Conservation (phyloP, 2,797 vertebrate genomes). For the Neostethus bicornis region DNA sequence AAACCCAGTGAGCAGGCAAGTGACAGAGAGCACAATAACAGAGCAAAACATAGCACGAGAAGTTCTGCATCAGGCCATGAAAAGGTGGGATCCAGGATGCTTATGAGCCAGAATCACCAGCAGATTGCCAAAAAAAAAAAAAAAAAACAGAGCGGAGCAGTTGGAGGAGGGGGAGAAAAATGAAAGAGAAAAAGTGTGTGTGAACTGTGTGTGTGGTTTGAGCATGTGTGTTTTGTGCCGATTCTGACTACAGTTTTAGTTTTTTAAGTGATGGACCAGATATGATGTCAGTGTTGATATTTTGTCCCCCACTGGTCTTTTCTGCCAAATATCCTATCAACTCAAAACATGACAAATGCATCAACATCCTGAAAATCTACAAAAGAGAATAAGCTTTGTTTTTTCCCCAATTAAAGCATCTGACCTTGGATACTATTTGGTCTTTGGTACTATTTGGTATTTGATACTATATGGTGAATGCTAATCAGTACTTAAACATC, state of each 20-base stretch:
- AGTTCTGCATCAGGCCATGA: conserved; percentile 42
- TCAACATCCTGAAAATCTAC: too few species aligned
- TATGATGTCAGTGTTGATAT: conserved; percentile 1
- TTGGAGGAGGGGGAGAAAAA: conserved; percentile 25
- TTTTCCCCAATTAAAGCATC: too few species aligned
- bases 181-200: conserved; percentile 24
- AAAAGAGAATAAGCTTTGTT: too few species aligned
- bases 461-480: too few species aligned
- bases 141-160: conserved; percentile 40
- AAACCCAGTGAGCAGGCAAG: conserved; percentile 49
- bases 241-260: conserved; percentile 1
- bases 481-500: too few species aligned
- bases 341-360: conserved; percentile 16
- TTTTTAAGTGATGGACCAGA: conserved; percentile 11
- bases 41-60: conserved; percentile 32
- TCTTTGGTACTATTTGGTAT: too few species aligned
- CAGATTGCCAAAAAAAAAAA: conserved; percentile 32
- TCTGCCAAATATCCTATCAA: conserved; percentile 23
- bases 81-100: conserved; percentile 49
- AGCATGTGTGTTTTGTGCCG: conserved; percentile 20
- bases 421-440: too few species aligned
- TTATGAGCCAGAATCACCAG: conserved; percentile 43
- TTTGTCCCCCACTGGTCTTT: background rate
- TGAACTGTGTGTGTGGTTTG: conserved; percentile 21
- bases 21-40: conserved; percentile 43